A percentile compares a stretch with the other conserved stretches of the same genome.
Evolutionary conservation across 2,113 vertebrate genomes (phyloP).

Genomic region (Xiphophorus hellerii): DNA sequence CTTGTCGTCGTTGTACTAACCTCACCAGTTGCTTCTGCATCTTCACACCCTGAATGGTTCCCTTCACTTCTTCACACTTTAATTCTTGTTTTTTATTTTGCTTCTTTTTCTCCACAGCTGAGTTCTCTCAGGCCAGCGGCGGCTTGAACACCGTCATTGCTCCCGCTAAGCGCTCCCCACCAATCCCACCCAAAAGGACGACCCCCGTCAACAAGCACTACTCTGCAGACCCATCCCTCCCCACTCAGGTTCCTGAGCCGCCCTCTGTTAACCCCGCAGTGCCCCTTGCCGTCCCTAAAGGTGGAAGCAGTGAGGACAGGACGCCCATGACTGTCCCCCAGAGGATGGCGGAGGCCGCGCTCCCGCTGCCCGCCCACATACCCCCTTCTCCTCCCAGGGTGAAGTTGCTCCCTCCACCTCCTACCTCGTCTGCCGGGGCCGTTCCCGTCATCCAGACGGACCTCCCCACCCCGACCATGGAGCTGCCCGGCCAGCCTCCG

Average conservation of each 20-base stretch:
- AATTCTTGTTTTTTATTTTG: not conserved
- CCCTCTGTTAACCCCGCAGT: constrained; percentile 30
- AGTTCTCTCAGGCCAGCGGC: constrained; percentile 81
- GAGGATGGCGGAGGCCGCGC: not conserved
- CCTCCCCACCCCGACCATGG: constrained; percentile 66
- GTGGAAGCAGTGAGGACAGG: constrained; percentile 22
- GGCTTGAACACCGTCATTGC: constrained; percentile 64
- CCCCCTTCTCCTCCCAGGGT: constrained; percentile 72
- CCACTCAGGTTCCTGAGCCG: constrained; percentile 32
- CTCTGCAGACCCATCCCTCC: constrained; percentile 58
- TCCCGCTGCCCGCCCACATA: constrained; percentile 69
- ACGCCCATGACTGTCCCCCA: not conserved
- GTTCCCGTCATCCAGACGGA: constrained; percentile 58
- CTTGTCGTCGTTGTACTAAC: constrained; percentile 43
- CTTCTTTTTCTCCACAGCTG: constrained; percentile 69
- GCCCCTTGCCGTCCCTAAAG: constrained; percentile 30
- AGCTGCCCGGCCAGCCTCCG: constrained; percentile 79
- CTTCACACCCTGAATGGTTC: not conserved
- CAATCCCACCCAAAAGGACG: constrained; percentile 88
- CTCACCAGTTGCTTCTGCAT: constrained; percentile 1
- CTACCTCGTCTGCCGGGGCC: constrained; percentile 45
- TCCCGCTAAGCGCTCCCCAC: constrained; percentile 86
- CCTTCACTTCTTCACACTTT: not conserved
- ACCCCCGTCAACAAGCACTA: constrained; percentile 76
- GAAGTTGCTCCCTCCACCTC: constrained; percentile 24